Evolutionary conservation across 2,113 vertebrate genomes (phyloP), one percentile per base, ranked within the genome.

Genomic region (Rutilus rutilus): DNA sequence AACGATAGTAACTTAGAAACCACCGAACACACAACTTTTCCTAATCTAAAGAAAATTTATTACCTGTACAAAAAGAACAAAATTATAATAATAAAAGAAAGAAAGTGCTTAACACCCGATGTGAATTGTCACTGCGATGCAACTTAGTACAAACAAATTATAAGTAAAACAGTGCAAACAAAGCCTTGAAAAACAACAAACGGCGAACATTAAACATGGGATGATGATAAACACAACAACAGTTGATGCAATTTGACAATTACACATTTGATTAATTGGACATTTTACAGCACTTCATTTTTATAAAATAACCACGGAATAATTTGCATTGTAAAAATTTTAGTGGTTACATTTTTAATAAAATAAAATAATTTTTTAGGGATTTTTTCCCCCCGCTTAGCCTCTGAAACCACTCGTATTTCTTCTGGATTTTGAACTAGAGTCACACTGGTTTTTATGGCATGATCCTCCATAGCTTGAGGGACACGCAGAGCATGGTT

Each of bases 401-500:
- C 25, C 50, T 77, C 75, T 33, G 15, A 90, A 93, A 90, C 92
- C 92, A 91, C 80, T 79, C 89, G 21, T 93, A 42, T 42, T 74
- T 92, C 88, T 92, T 50, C 95, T 96, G 90, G 93, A 95, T 85
- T 89, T 94, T 73, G 93, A 90, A 30, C 92, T 94, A 0, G 76
- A 90, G 86, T 93, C 95, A 86, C 97, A 98, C 93, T 96, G 94
- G 90, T 97, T 97, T 86, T 94, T 96, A 89, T 88, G 93, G 90
- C 97, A 98, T 90, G 91, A 91, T 50, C 95, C 95, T 0, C 95
- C 94, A 0, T 97, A 97, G 87, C 86, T 91, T 8, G 96, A 93
- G 0, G 96, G 97, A 19, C 97, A 98, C 73, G 95, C 93, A 0
- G 97, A 98, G 78, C 97, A 97, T 0, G 96, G 96, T 77, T 60